These are phyloP conservation scores for Cirrhinus molitorella DNA, from an alignment of 2,797 vertebrate genomes.

Conservation along the genomic window DNA sequence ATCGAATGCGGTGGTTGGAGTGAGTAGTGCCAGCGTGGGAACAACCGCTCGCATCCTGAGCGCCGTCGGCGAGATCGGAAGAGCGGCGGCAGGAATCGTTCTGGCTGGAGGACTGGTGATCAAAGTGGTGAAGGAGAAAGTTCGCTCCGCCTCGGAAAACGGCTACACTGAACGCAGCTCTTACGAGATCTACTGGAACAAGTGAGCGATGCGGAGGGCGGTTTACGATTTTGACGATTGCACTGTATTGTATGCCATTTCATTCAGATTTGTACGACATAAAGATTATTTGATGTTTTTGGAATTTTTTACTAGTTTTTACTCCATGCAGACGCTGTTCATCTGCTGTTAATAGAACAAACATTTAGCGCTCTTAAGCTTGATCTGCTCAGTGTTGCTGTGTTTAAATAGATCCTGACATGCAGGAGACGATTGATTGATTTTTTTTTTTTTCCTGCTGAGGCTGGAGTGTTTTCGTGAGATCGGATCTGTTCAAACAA, in stretches of 20 bases:
- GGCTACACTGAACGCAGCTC: slow-evolving; percentile 72
- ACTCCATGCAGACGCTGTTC: not conserved
- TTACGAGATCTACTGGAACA: slow-evolving; percentile 80
- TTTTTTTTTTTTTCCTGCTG: not conserved
- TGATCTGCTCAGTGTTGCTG: not conserved
- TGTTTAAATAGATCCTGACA: not conserved
- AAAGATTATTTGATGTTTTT: not conserved
- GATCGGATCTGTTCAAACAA: not conserved
- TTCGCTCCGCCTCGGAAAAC: slow-evolving; percentile 61
- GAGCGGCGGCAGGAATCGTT: slow-evolving; percentile 69
- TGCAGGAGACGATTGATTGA: not conserved
- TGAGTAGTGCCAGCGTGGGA: slow-evolving; percentile 30
- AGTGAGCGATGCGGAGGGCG: slow-evolving; percentile 49
- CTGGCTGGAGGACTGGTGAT: slow-evolving; percentile 75
- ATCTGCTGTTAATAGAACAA: not conserved
- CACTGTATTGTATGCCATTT: not conserved
- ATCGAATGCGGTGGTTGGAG: slow-evolving; percentile 53
- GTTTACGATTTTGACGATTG: not conserved
- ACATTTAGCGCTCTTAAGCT: not conserved
- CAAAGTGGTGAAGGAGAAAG: slow-evolving; percentile 78
- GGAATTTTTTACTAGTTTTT: not conserved
- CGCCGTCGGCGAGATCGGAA: slow-evolving; percentile 68
- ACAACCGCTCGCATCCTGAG: slow-evolving; percentile 62
- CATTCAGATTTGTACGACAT: not conserved
- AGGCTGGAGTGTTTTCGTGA: not conserved